phyloP scores from a whole-genome alignment of 2,113 vertebrate species.

The Aleadryas rufinucha region DNA sequence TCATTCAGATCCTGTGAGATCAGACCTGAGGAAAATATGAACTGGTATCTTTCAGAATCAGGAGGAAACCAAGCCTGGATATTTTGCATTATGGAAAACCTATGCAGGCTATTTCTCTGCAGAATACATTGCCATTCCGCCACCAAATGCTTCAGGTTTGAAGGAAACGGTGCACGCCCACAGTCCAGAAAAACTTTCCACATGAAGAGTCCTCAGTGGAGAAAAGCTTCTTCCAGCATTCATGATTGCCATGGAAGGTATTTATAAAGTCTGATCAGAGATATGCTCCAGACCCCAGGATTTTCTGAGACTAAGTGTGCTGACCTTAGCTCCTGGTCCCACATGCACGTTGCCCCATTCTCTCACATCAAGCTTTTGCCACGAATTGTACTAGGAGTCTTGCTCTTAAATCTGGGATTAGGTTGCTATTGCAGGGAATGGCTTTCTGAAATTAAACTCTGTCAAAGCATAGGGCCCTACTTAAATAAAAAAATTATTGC shows the following conservation, averaged over 20 bases:
- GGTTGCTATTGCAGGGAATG: neutral
- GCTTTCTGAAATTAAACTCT: neutral
- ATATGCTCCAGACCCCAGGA: neutral
- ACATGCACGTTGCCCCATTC: rapidly evolving
- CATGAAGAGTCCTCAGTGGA: neutral
- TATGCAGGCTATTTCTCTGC: neutral
- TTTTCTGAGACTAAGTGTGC: neutral
- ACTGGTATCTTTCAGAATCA: neutral
- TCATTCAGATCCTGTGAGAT: neutral
- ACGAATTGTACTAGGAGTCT: neutral
- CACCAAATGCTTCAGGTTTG: neutral
- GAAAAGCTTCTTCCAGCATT: neutral
- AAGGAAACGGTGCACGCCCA: neutral
- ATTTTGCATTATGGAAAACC: neutral
- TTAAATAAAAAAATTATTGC: neutral
- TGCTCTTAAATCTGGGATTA: neutral
- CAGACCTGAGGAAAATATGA: neutral
- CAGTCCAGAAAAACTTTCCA: neutral
- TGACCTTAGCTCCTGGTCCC: neutral
- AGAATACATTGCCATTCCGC: neutral
- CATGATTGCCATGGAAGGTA: neutral
- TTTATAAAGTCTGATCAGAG: neutral
- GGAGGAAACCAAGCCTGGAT: neutral
- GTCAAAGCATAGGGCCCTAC: neutral
- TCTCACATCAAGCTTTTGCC: neutral